Conservation (phyloP, 2,113 vertebrate species). For the Etheostoma cragini region DNA sequence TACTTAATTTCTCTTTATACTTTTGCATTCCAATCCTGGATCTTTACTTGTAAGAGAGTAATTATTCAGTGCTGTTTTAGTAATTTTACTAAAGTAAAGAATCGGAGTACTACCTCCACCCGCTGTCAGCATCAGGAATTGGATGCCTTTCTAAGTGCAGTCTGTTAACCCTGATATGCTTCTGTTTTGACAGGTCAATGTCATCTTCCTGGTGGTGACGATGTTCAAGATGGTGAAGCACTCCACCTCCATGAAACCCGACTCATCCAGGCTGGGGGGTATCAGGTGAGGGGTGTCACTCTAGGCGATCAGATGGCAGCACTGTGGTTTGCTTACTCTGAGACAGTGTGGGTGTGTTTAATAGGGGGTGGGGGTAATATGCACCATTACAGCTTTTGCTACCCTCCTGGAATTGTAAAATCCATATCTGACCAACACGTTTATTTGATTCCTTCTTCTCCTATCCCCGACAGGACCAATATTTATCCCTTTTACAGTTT, state of each 20-base stretch:
- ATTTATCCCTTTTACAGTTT: conserved; percentile 55
- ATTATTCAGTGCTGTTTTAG: neutral
- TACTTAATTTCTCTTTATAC: neutral
- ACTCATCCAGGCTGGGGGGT: conserved; percentile 98
- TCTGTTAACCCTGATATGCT: conserved; percentile 74
- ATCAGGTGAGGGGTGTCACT: conserved; percentile 93
- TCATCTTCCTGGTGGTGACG: conserved; percentile 98
- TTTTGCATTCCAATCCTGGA: neutral
- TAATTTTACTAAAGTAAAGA: neutral
- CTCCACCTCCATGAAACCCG: conserved; percentile 98
- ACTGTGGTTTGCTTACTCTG: conserved; percentile 27
- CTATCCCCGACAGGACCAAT: conserved; percentile 39
- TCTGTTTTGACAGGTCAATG: conserved; percentile 96
- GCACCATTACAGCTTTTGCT: conserved; percentile 51
- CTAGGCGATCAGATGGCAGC: conserved; percentile 49
- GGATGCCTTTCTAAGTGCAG: conserved; percentile 69
- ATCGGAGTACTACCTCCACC: neutral
- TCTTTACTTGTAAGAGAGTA: neutral
- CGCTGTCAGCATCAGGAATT: conserved; percentile 49
- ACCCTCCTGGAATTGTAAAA: conserved; percentile 53
- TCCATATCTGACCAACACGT: conserved; percentile 51
- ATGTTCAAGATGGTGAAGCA: conserved; percentile 99
- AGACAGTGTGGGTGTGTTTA: neutral
- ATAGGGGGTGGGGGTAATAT: conserved; percentile 34
- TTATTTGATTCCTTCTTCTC: conserved; percentile 64